phyloP scores from a whole-genome alignment of 2,888 invertebrate species.

The Acronicta leporina region DNA sequence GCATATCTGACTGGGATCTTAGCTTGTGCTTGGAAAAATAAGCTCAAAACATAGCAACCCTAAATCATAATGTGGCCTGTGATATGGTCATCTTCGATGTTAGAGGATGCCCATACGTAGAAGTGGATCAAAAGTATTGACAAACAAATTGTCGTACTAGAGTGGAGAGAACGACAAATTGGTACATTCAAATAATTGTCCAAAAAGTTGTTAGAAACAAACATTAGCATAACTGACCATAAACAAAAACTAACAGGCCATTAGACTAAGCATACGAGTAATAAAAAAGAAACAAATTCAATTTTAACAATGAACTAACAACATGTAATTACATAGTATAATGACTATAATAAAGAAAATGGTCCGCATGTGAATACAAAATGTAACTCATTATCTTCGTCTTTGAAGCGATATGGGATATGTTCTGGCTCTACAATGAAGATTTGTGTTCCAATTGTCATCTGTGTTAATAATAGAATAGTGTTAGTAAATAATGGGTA shows the following conservation, averaged over 20 bases:
- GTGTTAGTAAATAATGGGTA: too few relatives aligned
- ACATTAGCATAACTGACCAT: slow-evolving; percentile 4
- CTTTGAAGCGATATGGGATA: not conserved
- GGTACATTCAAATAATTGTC: too few relatives aligned
- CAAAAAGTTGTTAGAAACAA: not conserved
- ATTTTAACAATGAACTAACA: slow-evolving; percentile 48
- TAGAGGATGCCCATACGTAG: too few relatives aligned
- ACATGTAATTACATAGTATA: slow-evolving; percentile 42
- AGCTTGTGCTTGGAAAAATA: too few relatives aligned
- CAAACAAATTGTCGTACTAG: too few relatives aligned
- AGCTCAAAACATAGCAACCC: too few relatives aligned
- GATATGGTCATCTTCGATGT: too few relatives aligned
- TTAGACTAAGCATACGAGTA: slow-evolving; percentile 28
- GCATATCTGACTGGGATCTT: too few relatives aligned
- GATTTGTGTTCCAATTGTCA: not conserved
- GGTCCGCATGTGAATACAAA: slow-evolving; percentile 27
- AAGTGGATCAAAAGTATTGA: too few relatives aligned
- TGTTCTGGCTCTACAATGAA: not conserved
- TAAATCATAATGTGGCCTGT: too few relatives aligned
- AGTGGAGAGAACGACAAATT: too few relatives aligned
- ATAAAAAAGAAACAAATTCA: slow-evolving; percentile 47
- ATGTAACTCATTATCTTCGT: slow-evolving; percentile 16
- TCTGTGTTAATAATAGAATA: too few relatives aligned
- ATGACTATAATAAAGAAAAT: slow-evolving; percentile 45
- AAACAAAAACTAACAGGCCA: slow-evolving; percentile 25